Evolutionary conservation across 1,140 invertebrate genomes (phyloP), one percentile per base, ranked within the genome.

Genomic region (Aphidius ervi): DNA sequence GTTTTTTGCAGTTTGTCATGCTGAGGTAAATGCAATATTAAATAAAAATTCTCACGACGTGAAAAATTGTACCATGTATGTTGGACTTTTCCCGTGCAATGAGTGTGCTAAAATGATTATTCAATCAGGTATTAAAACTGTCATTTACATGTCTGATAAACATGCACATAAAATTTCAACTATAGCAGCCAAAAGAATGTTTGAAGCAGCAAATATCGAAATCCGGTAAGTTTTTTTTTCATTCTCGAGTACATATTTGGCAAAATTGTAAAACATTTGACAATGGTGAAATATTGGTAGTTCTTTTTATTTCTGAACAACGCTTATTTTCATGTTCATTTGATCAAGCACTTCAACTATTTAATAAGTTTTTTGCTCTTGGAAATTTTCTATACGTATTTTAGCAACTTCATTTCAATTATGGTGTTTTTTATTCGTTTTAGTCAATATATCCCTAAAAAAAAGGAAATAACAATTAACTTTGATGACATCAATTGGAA

Each of bases 51-150:
- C 83, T 4, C 79, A 84, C 0, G 85, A 90, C 80, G 76, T 96
- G 0, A 86, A 87, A 67, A 84, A 87, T 63, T 95, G 93, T 70
- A 86, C 82, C 1, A 86, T 98, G 1, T 99, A 95, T 76, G 91
- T 94, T 0, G 88, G 85, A 1, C 74, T 95, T 6, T 98, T 97
- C 77, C 95, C 95, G 0, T 98, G 96, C 72, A 97, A 97, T 73
- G 94, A 97, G 78, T 99, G 96, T 84, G 92, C 95, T 0, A 98
- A 98, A 81, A 78, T 96, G 4, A 95, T 98, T n/a, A 95, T 98
- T 71, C 96, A 98, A 73, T 88, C 92, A n/a, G 91, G 93, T 5
- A 94, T 98, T 9, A 87, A 80, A 61, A 81, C 88, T 71, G 82
- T 95, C 5, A 76, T 93, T 9, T 98, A 93, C 73, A 76, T 93